These are phyloP conservation scores for Clarias batrachus DNA, from an alignment of 2,113 vertebrate species.

Conservation along the genomic window DNA sequence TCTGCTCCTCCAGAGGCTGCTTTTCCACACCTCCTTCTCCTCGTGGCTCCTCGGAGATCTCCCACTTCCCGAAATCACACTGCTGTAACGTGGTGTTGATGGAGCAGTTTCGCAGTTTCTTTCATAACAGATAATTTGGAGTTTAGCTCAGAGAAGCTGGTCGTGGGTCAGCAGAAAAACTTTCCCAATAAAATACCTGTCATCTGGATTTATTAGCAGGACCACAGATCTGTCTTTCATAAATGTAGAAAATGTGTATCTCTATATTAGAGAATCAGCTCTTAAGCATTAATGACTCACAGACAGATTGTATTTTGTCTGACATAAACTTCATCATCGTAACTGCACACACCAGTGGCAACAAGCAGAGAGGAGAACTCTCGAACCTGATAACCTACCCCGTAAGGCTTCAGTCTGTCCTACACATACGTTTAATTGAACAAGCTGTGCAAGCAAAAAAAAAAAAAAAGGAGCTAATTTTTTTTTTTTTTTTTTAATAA, in stretches of 20 bases:
- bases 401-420: constrained; percentile 2
- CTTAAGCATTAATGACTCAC: neutral
- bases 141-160: constrained; percentile 2
- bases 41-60: constrained; percentile 8
- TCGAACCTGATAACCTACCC: constrained; percentile 17
- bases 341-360: neutral
- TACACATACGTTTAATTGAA: constrained; percentile 49
- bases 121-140: neutral
- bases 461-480: constrained; percentile 33
- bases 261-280: neutral
- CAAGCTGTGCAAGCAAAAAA: constrained; percentile 35
- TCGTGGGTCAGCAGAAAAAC: constrained; percentile 4
- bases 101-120: constrained; percentile 15
- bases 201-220: neutral
- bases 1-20: constrained; percentile 27
- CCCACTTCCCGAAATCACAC: constrained; percentile 7
- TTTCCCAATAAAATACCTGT: neutral
- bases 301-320: constrained; percentile 1
- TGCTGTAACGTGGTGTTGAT: constrained; percentile 20
- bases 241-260: neutral
- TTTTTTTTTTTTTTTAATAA: constrained; percentile 50
- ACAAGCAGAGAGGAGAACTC: neutral
- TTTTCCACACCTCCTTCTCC: constrained; percentile 30
- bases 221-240: neutral
- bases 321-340: constrained; percentile 12